Evolutionary conservation across 2,888 invertebrate species (phyloP), one percentile per base, ranked within the genome.

Genomic region (Trissolcus japonicus): DNA sequence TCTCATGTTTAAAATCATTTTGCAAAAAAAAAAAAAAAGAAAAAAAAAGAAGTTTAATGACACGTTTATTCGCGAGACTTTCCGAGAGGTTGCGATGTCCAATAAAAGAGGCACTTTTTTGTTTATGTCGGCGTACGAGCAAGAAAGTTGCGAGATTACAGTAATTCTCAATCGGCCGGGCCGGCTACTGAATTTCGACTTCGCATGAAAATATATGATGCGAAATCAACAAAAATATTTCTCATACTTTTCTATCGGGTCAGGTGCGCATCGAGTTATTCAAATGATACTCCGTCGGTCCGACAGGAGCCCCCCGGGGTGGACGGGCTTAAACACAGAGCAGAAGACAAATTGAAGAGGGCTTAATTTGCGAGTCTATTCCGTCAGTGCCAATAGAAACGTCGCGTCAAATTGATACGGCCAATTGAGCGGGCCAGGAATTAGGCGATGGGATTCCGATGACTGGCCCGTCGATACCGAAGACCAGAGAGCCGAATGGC

Each of bases 351-450:
- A 35, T 35, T 35, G 7, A 11, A 56, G 54, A 59, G 25, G 17
- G 54, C 59, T 67, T 68, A 63, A 76, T 76, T 63, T 40, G 48
- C 16, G 35, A 54, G 43, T 29, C 65, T 35, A 61, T 76, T 69
- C 61, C 65, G 65, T 69, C 60, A 65, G 54, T 54, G 60, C 71
- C 71, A 76, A 76, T 76, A 76, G 76, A 76, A 76, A 72, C 76
- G 72, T 76, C 76, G 76, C 67, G 25, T 67, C 61, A 76, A 76
- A 76, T 76, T 71, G 76, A 76, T 76, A 76, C 65, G 46, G 56
- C 14, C 46, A 66, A 60, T 66, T 76, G 41, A 60, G 66, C 54
- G 66, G 54, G 71, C 66, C n/a, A 35, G 43, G 56, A 63, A 68
- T 72, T 63, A 65, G n/a, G 43, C 56, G 51, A 73, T 25, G 25